Conservation (phyloP, 2,888 invertebrate genomes). For the Chymomyza fuscimana region DNA sequence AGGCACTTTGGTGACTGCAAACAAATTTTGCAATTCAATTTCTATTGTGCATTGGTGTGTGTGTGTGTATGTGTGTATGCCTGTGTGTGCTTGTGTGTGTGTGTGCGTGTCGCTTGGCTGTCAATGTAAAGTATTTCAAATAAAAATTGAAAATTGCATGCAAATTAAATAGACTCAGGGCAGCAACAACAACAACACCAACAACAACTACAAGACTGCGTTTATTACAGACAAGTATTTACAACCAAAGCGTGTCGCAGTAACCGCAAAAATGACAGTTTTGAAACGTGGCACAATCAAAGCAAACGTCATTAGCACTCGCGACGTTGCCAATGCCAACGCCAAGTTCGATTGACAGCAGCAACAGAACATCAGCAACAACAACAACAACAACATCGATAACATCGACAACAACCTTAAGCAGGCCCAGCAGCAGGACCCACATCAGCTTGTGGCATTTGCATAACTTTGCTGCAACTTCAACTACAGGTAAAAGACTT, state of each 20-base stretch:
- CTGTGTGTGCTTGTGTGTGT: constrained; percentile 19
- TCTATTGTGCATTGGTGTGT: constrained; percentile 60
- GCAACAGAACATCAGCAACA: constrained; percentile 13
- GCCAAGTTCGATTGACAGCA: constrained; percentile 53
- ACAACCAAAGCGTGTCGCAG: constrained; percentile 18
- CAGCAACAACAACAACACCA: constrained; percentile 29
- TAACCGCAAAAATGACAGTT: constrained; percentile 63
- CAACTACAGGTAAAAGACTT: constrained; percentile 62
- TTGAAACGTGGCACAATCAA: constrained; percentile 57
- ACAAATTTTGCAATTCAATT: constrained; percentile 75
- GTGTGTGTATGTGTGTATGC: neutral
- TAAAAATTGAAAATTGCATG: constrained; percentile 74
- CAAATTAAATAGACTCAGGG: constrained; percentile 71
- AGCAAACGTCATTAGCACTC: constrained; percentile 72
- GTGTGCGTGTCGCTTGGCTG: constrained; percentile 45
- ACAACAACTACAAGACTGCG: constrained; percentile 35
- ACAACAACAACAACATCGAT: constrained; percentile 6
- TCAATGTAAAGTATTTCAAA: constrained; percentile 66
- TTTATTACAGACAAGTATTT: constrained; percentile 27
- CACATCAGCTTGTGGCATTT: constrained; percentile 49
- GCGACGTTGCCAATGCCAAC: constrained; percentile 41
- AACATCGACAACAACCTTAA: constrained; percentile 25
- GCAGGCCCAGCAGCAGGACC: constrained; percentile 8
- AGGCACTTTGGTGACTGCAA: constrained; percentile 45
- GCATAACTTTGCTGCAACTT: constrained; percentile 67